These are phyloP conservation scores for Perca flavescens DNA, from an alignment of 2,113 vertebrate genomes.

Conservation along the genomic window DNA sequence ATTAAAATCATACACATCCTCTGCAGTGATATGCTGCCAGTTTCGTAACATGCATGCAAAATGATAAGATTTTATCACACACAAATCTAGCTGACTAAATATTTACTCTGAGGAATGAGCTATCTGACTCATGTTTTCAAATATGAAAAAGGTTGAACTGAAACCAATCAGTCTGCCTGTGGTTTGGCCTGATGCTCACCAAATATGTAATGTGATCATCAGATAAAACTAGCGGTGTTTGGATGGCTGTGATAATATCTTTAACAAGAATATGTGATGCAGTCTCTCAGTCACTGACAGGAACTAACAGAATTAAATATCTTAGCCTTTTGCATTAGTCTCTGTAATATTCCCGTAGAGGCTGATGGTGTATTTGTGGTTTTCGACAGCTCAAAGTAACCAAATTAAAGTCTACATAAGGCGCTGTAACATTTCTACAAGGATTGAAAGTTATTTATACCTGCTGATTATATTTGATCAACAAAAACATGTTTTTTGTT, in stretches of 20 bases:
- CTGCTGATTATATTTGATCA: not conserved
- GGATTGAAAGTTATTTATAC: not conserved
- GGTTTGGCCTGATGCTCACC: not conserved
- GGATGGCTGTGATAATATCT: not conserved
- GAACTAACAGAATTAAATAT: not conserved
- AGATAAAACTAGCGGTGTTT: not conserved
- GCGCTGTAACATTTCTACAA: not conserved
- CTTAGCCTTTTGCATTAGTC: not conserved
- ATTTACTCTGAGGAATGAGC: not conserved
- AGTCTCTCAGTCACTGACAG: too few relatives aligned
- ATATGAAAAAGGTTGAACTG: not conserved
- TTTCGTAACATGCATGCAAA: not conserved
- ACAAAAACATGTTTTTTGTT: not conserved
- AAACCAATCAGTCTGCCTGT: conserved; percentile 16
- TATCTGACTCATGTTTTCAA: not conserved
- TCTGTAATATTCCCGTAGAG: not conserved
- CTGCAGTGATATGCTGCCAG: not conserved
- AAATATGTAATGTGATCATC: not conserved
- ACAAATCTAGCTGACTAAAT: not conserved
- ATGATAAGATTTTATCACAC: not conserved
- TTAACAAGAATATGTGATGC: too few relatives aligned
- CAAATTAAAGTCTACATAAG: not conserved
- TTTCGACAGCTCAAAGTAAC: not conserved
- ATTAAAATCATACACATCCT: not conserved
- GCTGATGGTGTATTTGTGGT: not conserved